Conservation (phyloP, 2,797 vertebrate species). For the Ambastaia sidthimunki region DNA sequence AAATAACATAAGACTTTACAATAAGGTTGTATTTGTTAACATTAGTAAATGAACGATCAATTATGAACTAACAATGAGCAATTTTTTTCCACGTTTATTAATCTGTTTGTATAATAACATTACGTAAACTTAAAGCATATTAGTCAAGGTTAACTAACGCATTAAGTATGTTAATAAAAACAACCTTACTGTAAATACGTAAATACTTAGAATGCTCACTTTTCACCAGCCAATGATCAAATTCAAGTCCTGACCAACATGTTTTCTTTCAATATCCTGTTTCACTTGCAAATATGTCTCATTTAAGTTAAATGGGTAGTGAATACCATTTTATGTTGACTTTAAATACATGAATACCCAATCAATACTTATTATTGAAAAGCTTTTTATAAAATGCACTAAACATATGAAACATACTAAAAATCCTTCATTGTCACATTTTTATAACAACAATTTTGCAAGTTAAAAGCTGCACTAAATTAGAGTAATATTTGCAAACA, state of each 20-base stretch:
- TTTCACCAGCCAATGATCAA: neutral
- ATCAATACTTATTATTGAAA: constrained; percentile 42
- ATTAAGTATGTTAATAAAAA: too few relatives aligned
- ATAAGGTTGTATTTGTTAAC: too few relatives aligned
- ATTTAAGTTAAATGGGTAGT: neutral
- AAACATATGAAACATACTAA: neutral
- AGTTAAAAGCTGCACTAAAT: constrained; percentile 5
- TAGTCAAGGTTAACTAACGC: too few relatives aligned
- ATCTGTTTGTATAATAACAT: too few relatives aligned
- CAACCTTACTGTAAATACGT: too few relatives aligned
- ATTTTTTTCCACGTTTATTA: too few relatives aligned
- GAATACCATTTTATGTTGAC: constrained; percentile 24
- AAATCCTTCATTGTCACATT: neutral
- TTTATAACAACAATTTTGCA: neutral
- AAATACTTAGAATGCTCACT: too few relatives aligned
- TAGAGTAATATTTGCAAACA: constrained; percentile 79
- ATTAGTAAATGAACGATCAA: too few relatives aligned
- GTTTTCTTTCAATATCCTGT: neutral
- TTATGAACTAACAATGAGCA: too few relatives aligned
- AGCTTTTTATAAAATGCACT: constrained; percentile 18
- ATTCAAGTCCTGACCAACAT: neutral
- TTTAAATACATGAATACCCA: constrained; percentile 46
- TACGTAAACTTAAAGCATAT: too few relatives aligned
- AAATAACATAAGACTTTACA: neutral
- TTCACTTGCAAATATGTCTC: neutral